Percentiles rank a stretch among this genome's conserved stretches.
These are phyloP conservation scores for Brachypalpus laphriformis DNA, from an alignment of 2,888 invertebrate genomes.

Conservation along the genomic window DNA sequence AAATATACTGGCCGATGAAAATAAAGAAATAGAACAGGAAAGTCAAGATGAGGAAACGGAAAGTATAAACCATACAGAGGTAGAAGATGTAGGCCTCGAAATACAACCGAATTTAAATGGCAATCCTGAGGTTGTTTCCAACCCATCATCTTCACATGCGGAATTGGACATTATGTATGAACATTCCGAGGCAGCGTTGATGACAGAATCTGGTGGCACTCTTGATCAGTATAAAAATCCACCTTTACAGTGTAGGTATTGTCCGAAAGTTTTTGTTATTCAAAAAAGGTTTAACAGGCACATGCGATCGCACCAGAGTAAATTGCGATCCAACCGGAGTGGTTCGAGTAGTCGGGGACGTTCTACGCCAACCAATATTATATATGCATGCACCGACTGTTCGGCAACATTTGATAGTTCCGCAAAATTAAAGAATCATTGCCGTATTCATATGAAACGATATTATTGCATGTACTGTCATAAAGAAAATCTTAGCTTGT, in stretches of 20 bases:
- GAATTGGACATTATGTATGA: slow-evolving; percentile 66
- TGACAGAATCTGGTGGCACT: slow-evolving; percentile 72
- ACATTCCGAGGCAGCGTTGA: slow-evolving; percentile 62
- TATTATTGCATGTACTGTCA: slow-evolving; percentile 48
- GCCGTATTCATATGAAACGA: slow-evolving; percentile 48
- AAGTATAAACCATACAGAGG: not conserved
- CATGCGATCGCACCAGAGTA: slow-evolving; percentile 34
- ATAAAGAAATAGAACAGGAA: not conserved
- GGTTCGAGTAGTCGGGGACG: slow-evolving; percentile 16
- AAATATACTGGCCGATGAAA: not conserved
- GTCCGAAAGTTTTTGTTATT: slow-evolving; percentile 42
- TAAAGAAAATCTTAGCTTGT: slow-evolving; percentile 19
- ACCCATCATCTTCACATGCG: not conserved
- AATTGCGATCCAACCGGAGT: slow-evolving; percentile 17
- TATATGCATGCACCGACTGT: slow-evolving; percentile 44
- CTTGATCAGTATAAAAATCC: slow-evolving; percentile 44
- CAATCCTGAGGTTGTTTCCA: not conserved
- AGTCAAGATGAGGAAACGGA: not conserved
- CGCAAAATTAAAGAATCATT: slow-evolving; percentile 36
- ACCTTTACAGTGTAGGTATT: slow-evolving; percentile 52
- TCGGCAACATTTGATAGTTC: slow-evolving; percentile 53
- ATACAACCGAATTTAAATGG: not conserved
- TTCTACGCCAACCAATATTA: not conserved
- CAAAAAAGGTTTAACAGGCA: slow-evolving; percentile 46
- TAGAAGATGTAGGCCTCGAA: not conserved